Evolutionary conservation across 2,113 vertebrate species (phyloP).

Genomic region (Athene cunicularia): DNA sequence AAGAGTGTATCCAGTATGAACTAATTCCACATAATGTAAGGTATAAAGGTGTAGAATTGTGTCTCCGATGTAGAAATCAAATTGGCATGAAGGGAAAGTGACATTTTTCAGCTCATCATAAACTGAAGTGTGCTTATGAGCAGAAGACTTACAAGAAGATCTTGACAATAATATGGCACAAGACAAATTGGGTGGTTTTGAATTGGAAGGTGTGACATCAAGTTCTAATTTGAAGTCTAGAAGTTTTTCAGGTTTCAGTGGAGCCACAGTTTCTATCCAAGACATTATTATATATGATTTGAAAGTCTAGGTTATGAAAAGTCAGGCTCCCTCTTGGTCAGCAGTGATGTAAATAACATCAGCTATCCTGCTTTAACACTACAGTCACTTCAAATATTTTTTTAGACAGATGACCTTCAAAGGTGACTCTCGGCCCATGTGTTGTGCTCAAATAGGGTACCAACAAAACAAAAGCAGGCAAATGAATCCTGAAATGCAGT

Average conservation of each 20-base stretch:
- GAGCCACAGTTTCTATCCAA: background rate
- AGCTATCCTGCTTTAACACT: constrained; percentile 7
- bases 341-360: background rate
- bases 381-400: background rate
- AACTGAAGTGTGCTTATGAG: background rate
- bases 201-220: background rate
- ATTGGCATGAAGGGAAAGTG: background rate
- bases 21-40: background rate
- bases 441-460: background rate
- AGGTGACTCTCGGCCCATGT: background rate
- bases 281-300: background rate
- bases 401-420: background rate
- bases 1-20: background rate
- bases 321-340: background rate
- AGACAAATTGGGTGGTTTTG: background rate
- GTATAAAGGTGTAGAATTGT: background rate
- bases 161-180: background rate
- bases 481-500: background rate
- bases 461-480: background rate
- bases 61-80: background rate
- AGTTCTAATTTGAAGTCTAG: background rate
- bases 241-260: background rate
- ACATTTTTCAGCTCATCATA: background rate
- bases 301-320: background rate
- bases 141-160: background rate